Percentiles rank a stretch among this genome's conserved stretches.
Conservation (phyloP, 2,888 invertebrate genomes). For the Meteorus cinctellus region DNA sequence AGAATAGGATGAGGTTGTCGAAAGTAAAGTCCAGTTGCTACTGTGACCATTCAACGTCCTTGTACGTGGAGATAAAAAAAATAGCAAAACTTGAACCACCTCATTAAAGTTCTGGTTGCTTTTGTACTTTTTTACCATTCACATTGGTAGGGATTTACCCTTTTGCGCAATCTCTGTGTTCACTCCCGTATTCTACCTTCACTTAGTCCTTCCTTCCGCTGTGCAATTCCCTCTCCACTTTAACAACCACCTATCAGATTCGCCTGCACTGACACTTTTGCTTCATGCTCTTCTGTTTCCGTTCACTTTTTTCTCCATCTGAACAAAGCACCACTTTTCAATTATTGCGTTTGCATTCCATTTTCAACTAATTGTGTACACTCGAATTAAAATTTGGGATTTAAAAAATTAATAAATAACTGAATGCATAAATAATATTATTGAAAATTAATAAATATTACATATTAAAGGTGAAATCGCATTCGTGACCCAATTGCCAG, state of each 20-base stretch:
- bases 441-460: neutral
- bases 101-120: conserved; percentile 19
- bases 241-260: no score
- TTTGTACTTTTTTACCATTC: conserved; percentile 59
- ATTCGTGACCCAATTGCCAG: neutral
- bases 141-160: conserved; percentile 49
- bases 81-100: neutral
- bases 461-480: neutral
- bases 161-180: conserved; percentile 1
- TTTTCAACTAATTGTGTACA: neutral
- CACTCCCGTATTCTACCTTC: neutral
- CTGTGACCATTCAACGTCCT: neutral
- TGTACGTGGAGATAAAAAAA: neutral
- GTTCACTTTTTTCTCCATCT: neutral
- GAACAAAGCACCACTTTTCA: neutral
- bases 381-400: neutral
- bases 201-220: conserved; percentile 7
- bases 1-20: no score
- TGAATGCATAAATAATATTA: neutral
- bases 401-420: neutral
- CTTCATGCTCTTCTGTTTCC: neutral
- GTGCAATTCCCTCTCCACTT: neutral
- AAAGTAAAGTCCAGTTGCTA: no score
- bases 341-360: neutral
- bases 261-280: neutral